phyloP scores from a whole-genome alignment of 2,888 invertebrate genomes.

The Hermaeophaga mercurialis region DNA sequence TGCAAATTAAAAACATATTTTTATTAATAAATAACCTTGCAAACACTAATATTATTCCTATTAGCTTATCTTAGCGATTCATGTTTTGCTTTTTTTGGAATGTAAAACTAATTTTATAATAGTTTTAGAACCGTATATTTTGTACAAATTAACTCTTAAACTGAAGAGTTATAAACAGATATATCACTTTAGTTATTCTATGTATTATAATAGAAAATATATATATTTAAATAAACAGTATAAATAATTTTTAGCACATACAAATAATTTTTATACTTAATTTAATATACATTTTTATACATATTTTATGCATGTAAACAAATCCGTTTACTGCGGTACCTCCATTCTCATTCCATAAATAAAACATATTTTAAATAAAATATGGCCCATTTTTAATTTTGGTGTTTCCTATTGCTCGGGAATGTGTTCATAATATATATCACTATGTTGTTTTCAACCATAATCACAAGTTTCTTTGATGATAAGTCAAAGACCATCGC shows the following conservation, averaged over 20 bases:
- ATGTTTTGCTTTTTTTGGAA: too few species aligned
- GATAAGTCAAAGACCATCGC: constrained; percentile 45
- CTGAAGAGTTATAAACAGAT: constrained; percentile 20
- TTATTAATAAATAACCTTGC: too few species aligned
- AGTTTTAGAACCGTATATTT: constrained; percentile 23
- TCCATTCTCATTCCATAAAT: constrained; percentile 12
- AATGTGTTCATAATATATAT: constrained; percentile 39
- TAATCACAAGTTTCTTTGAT: constrained; percentile 26
- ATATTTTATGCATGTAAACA: constrained; percentile 28
- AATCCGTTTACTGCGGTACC: neutral
- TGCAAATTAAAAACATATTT: too few species aligned
- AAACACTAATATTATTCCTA: too few species aligned
- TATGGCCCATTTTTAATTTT: constrained; percentile 18
- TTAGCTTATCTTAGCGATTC: too few species aligned
- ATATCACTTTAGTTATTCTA: constrained; percentile 20
- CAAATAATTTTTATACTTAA: constrained; percentile 41
- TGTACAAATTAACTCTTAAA: constrained; percentile 27
- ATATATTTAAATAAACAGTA: constrained; percentile 42
- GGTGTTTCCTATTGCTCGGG: constrained; percentile 38
- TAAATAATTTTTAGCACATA: constrained; percentile 45
- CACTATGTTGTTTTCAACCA: constrained; percentile 26
- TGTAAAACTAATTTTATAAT: neutral
- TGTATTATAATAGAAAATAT: constrained; percentile 44
- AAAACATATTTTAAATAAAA: constrained; percentile 3
- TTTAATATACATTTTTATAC: constrained; percentile 41